phyloP scores from a whole-genome alignment of 2,113 vertebrate genomes.

The Myotis yumanensis region DNA sequence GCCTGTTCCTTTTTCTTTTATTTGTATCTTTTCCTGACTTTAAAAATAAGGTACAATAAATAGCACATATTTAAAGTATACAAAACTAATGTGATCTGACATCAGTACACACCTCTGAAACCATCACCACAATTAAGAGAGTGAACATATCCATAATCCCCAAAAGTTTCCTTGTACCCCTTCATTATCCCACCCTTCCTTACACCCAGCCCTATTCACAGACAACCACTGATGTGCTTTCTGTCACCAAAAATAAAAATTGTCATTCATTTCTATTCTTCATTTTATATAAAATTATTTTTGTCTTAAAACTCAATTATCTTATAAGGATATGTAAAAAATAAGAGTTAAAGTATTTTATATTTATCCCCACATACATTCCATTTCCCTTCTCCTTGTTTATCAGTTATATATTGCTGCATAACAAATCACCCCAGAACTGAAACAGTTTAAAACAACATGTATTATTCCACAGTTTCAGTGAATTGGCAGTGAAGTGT shows the following conservation, averaged over 20 bases:
- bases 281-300: background rate
- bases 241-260: background rate
- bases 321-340: background rate
- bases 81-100: background rate
- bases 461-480: background rate
- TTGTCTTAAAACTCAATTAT: background rate
- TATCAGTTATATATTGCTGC: background rate
- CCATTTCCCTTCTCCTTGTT: background rate
- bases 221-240: background rate
- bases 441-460: background rate
- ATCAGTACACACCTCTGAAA: background rate
- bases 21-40: background rate
- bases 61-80: background rate
- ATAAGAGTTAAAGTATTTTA: background rate
- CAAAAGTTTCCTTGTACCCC: background rate
- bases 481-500: background rate
- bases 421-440: background rate
- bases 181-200: background rate
- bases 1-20: background rate
- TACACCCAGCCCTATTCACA: background rate
- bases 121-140: background rate
- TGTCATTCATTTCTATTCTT: background rate
- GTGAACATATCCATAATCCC: background rate
- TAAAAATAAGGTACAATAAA: background rate
- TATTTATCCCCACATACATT: background rate